Conservation (phyloP, 2,797 vertebrate species). For the Sebastes minor region DNA sequence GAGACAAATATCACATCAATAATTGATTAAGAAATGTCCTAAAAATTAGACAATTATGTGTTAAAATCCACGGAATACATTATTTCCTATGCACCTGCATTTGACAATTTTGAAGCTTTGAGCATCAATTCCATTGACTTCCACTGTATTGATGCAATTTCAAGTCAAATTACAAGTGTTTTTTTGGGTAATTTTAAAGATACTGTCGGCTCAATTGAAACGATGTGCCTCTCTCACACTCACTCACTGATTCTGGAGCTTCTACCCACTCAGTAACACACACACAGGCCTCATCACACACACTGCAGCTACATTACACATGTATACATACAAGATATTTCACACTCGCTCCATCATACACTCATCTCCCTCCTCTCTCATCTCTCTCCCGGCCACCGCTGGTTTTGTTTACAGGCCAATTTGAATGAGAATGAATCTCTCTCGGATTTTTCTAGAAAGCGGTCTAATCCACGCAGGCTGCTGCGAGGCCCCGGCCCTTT, state of each 20-base stretch:
- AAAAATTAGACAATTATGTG: neutral
- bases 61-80: neutral
- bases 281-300: slow-evolving; percentile 14
- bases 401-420: slow-evolving; percentile 99
- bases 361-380: slow-evolving; percentile 61
- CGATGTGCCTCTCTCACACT: neutral
- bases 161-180: neutral
- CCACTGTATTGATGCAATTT: neutral
- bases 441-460: slow-evolving; percentile 75
- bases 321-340: slow-evolving; percentile 52
- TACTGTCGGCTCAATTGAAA: neutral
- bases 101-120: neutral
- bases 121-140: neutral
- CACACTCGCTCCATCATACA: slow-evolving; percentile 54
- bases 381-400: slow-evolving; percentile 72
- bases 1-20: neutral
- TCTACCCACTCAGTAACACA: neutral
- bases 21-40: neutral
- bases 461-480: slow-evolving; percentile 72
- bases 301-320: slow-evolving; percentile 45
- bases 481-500: slow-evolving; percentile 93
- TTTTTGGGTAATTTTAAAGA: neutral
- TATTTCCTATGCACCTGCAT: neutral
- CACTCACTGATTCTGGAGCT: neutral
- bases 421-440: slow-evolving; percentile 99